These are phyloP conservation scores for Eulemur rufifrons DNA, from an alignment of 2,113 vertebrate species.

Conservation along the genomic window DNA sequence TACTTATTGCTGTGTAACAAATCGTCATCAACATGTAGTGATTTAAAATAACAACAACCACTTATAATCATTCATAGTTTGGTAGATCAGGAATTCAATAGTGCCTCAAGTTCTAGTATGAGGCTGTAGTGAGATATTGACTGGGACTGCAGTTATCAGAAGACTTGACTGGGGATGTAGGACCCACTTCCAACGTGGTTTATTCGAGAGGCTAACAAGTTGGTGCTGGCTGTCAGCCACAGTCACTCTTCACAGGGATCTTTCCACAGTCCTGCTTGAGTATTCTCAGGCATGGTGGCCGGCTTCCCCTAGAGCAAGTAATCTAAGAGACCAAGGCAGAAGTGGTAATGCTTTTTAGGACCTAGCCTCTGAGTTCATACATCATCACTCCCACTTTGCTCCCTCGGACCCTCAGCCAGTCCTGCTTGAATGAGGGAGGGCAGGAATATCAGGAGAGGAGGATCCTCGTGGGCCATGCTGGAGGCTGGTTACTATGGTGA, in stretches of 20 bases:
- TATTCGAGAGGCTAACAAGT: not conserved
- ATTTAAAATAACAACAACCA: not conserved
- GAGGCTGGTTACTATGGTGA: not conserved
- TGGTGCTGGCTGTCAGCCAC: not conserved
- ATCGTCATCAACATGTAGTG: not conserved
- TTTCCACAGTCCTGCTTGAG: not conserved
- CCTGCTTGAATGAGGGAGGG: not conserved
- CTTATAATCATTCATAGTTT: not conserved
- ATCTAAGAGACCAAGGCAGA: not conserved
- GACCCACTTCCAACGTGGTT: not conserved
- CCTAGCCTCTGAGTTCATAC: not conserved
- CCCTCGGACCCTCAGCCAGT: not conserved
- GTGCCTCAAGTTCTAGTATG: not conserved
- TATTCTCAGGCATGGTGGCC: not conserved
- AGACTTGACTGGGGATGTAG: not conserved
- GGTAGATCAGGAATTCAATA: not conserved
- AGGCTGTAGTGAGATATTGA: not conserved
- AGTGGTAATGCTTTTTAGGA: not conserved
- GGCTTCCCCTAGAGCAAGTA: not conserved
- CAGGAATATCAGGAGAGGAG: not conserved
- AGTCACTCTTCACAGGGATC: not conserved
- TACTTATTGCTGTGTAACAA: not conserved
- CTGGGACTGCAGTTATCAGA: not conserved
- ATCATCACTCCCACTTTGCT: not conserved
- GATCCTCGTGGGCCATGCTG: not conserved